Conservation (phyloP, 2,797 vertebrate species). For the Epinephelus awoara region DNA sequence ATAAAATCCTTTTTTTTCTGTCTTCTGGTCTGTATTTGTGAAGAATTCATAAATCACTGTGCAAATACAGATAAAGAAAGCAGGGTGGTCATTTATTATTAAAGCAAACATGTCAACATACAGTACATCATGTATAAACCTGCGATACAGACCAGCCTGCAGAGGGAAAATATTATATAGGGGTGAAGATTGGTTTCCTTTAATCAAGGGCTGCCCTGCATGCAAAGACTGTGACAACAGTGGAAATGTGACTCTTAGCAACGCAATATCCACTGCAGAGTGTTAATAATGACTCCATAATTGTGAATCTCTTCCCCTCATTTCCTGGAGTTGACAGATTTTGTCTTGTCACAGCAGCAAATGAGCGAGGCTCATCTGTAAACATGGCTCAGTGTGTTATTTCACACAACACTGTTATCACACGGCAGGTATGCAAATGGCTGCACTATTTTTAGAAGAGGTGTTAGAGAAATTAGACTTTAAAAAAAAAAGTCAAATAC, state of each 20-base stretch:
- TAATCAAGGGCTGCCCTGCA: neutral
- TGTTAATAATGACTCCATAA: constrained; percentile 22
- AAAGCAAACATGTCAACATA: neutral
- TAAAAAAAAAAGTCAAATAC: constrained; percentile 26
- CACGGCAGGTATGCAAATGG: constrained; percentile 75
- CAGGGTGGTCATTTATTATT: neutral
- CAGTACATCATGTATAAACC: neutral
- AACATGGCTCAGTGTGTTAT: constrained; percentile 65
- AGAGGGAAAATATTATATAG: neutral
- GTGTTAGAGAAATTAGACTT: constrained; percentile 66
- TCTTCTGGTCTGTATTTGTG: constrained; percentile 40
- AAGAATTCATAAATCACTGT: neutral
- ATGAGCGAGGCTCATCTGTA: constrained; percentile 63
- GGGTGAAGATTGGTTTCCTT: neutral
- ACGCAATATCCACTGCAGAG: neutral
- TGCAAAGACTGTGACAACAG: neutral
- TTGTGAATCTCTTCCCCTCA: constrained; percentile 27
- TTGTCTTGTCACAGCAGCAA: constrained; percentile 51
- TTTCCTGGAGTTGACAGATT: constrained; percentile 50
- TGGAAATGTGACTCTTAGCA: constrained; percentile 12
- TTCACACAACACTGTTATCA: constrained; percentile 67
- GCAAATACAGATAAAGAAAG: neutral
- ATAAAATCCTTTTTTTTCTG: constrained; percentile 59
- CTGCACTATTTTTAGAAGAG: constrained; percentile 73
- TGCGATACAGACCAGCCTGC: neutral